phyloP scores from a whole-genome alignment of 2,888 invertebrate genomes.

The Drosophila paucipuncta region DNA sequence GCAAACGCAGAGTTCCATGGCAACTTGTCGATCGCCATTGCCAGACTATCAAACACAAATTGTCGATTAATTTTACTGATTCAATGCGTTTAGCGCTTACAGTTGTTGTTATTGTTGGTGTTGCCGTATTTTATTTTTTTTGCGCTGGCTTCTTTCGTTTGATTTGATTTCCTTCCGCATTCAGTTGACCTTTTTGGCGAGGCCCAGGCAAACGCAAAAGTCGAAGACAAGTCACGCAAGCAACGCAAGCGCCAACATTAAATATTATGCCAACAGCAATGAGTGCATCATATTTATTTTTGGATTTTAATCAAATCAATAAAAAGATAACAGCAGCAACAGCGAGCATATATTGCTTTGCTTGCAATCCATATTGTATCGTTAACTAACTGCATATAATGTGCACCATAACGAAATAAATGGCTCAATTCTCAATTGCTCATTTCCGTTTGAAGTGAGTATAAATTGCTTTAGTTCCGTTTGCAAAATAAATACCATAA shows the following conservation, averaged over 20 bases:
- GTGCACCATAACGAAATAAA: slow-evolving; percentile 2
- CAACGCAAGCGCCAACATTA: slow-evolving; percentile 29
- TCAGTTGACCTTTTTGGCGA: slow-evolving; percentile 60
- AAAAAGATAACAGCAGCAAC: slow-evolving; percentile 31
- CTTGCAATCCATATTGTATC: background rate
- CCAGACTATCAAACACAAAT: slow-evolving; percentile 43
- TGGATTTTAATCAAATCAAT: slow-evolving; percentile 77
- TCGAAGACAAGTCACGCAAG: slow-evolving; percentile 74
- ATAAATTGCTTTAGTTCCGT: slow-evolving; percentile 9
- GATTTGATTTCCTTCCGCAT: slow-evolving; percentile 72
- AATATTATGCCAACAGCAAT: slow-evolving; percentile 41
- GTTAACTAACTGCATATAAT: background rate
- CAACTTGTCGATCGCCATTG: slow-evolving; percentile 59
- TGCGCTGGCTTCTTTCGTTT: slow-evolving; percentile 32
- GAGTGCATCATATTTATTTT: slow-evolving; percentile 75
- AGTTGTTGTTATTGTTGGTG: slow-evolving; percentile 22
- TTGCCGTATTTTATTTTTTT: slow-evolving; percentile 8
- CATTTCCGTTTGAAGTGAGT: background rate
- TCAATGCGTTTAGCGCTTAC: slow-evolving; percentile 17
- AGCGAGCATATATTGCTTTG: background rate
- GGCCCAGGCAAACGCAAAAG: slow-evolving; percentile 25
- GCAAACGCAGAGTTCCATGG: slow-evolving; percentile 47
- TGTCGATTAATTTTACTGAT: slow-evolving; percentile 68
- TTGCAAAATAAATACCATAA: slow-evolving; percentile 1
- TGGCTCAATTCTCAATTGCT: slow-evolving; percentile 4